phyloP scores from a whole-genome alignment of 2,797 vertebrate species.

The Pachyuromys duprasi region DNA sequence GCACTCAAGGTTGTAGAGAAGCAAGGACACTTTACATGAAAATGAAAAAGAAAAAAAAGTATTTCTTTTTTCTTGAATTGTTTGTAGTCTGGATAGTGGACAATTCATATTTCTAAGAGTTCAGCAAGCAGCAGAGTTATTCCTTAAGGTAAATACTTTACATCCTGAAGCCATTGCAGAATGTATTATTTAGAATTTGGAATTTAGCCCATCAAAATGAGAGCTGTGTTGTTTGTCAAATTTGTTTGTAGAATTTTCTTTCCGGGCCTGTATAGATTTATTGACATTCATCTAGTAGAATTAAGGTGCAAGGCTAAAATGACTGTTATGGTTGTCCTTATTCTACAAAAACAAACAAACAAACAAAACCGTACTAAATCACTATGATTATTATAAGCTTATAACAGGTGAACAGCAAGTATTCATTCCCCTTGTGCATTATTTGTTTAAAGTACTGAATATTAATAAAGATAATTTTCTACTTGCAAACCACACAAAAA shows the following conservation, averaged over 20 bases:
- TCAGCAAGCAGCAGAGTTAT: neutral
- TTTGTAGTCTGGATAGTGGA: constrained; percentile 20
- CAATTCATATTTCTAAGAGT: neutral
- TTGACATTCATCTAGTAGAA: neutral
- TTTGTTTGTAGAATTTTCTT: constrained; percentile 41
- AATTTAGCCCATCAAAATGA: constrained; percentile 18
- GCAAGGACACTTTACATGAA: neutral
- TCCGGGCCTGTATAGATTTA: neutral
- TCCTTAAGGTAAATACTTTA: constrained; percentile 47
- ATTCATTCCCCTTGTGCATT: neutral
- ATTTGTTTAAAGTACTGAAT: constrained; percentile 47
- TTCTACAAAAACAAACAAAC: neutral
- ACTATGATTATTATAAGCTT: constrained; percentile 4
- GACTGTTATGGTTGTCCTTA: neutral
- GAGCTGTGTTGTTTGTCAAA: constrained; percentile 1
- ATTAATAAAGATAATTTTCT: constrained; percentile 70
- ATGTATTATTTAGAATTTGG: neutral
- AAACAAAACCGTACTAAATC: neutral
- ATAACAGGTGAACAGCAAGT: neutral
- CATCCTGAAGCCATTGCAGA: neutral
- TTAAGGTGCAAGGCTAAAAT: neutral
- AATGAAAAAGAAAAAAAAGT: neutral
- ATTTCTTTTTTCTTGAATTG: neutral
- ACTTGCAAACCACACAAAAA: constrained; percentile 62
- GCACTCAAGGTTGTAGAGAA: neutral